These are phyloP conservation scores for Lasioglossum malachurum DNA, from an alignment of 2,888 invertebrate species.

Conservation along the genomic window DNA sequence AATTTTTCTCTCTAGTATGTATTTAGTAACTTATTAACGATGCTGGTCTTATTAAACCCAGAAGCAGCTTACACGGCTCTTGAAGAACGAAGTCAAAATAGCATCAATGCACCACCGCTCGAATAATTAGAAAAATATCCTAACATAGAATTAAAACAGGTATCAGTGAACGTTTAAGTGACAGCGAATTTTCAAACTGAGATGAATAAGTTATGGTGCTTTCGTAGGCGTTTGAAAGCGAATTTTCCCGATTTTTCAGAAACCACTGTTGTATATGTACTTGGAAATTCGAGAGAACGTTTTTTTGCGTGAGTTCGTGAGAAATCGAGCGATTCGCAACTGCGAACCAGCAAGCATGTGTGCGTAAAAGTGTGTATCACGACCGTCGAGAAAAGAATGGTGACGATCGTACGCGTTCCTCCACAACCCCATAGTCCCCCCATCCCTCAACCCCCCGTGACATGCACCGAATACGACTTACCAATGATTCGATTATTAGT, in stretches of 20 bases:
- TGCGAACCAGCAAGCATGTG: constrained; percentile 6
- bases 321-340: constrained; percentile 22
- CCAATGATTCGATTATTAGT: constrained; percentile 72
- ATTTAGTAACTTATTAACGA: background rate
- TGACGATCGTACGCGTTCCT: constrained; percentile 10
- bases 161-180: background rate
- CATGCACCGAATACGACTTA: constrained; percentile 57
- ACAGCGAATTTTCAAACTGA: background rate
- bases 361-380: background rate
- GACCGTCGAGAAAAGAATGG: constrained; percentile 11
- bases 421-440: background rate
- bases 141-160: background rate
- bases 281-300: background rate
- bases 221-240: background rate
- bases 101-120: background rate
- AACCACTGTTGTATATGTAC: background rate
- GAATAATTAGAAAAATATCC: background rate
- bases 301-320: constrained; percentile 31
- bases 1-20: background rate
- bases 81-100: background rate
- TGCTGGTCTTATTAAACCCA: background rate
- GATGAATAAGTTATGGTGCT: background rate
- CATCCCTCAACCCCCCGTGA: background rate
- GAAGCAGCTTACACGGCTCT: background rate
- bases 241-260: constrained; percentile 17